Evolutionary conservation across 2,113 vertebrate species (phyloP), one percentile per base, ranked within the genome.

Genomic region (Chloropsis hardwickii): DNA sequence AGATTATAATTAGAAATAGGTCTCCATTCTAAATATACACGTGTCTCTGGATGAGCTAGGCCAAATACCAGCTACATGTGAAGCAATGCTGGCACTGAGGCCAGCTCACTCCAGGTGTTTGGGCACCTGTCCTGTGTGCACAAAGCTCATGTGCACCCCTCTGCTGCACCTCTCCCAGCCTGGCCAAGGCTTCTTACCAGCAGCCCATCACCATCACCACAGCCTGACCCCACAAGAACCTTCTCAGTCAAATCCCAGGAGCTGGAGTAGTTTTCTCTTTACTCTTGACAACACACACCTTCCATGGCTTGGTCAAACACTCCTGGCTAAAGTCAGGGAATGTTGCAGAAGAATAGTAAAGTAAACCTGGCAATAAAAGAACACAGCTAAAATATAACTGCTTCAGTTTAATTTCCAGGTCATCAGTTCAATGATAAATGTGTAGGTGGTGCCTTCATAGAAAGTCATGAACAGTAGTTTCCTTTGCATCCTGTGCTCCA

Each of bases 231-330:
- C 57, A 62, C 16, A 12, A 11, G 14, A 23, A 64, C 42, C 21
- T 95, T 98, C 98, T 98, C 98, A 65, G 97, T 97, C 97, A 99
- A 90, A 72, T 98, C 98, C 98, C 98, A 99, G 81, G 97, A 88
- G 67, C 98, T 94, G 92, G 95, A 86, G 98, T 22, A 11, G 7
- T 96, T 86, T 98, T 98, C 78, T 98, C 98, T 53, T 95, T 95
- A 45, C 94, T 97, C 22, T 95, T 92, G 50, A 96, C 58, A 67
- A 98, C 78, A 45, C 87, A 60, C 77, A 94, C 13, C 97, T 88
- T 98, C 97, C 69, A 98, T 29, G 21, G 97, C 98, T 86, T 98
- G 98, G 72, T 98, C 97, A 96, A 99, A 97, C 50, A 96, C 97
- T 72, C 98, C 98, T 40, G 98, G 98, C 98, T 99, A 64, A 73